phyloP scores from a whole-genome alignment of 2,797 vertebrate species.

The Botia kubotai region DNA sequence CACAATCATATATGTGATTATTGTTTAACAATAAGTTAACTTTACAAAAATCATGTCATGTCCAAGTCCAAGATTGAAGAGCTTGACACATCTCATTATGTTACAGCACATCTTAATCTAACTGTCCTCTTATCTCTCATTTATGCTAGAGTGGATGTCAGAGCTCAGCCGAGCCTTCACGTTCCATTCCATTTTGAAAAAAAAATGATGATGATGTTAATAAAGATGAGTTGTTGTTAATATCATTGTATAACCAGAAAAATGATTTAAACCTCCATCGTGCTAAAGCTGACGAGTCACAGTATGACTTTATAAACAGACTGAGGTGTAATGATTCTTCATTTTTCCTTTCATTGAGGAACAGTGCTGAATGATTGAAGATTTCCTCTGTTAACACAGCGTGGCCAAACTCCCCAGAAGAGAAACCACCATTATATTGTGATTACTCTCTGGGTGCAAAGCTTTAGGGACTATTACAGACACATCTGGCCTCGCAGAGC shows the following conservation, averaged over 20 bases:
- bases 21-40: not conserved
- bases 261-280: not conserved
- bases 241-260: conserved; percentile 17
- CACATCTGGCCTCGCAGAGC: conserved; percentile 38
- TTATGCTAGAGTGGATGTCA: not conserved
- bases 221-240: not conserved
- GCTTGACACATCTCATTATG: not conserved
- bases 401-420: conserved; percentile 20
- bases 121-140: not conserved
- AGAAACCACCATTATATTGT: conserved; percentile 24
- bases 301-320: conserved; percentile 29
- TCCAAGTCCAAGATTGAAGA: not conserved
- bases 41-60: not conserved
- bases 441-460: conserved; percentile 3
- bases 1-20: not conserved
- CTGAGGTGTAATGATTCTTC: conserved; percentile 11
- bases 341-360: conserved; percentile 22
- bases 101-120: not conserved
- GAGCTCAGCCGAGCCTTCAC: not conserved
- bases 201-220: conserved; percentile 11
- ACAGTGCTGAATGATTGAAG: conserved; percentile 37
- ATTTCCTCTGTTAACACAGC: conserved; percentile 31
- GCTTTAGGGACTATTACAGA: conserved; percentile 30
- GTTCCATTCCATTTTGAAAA: not conserved
- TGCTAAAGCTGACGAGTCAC: conserved; percentile 10